Conservation (phyloP, 2,113 vertebrate species). For the Dascyllus trimaculatus region DNA sequence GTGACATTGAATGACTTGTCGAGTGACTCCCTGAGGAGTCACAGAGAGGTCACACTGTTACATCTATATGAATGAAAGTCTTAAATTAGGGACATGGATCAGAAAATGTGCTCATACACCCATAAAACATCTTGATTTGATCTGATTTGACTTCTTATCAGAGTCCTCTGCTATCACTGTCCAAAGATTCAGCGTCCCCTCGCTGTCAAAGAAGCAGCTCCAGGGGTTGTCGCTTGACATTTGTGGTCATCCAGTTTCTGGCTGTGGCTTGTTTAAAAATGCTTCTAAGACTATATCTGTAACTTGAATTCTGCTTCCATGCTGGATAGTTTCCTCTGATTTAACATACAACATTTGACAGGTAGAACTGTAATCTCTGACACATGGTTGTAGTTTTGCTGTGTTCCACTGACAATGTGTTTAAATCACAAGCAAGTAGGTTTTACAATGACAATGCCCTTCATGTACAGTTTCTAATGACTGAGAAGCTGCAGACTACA, state of each 20-base stretch:
- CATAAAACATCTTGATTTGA: neutral
- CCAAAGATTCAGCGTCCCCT: neutral
- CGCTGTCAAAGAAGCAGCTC: conserved; percentile 3
- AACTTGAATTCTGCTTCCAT: conserved; percentile 25
- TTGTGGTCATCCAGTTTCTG: neutral
- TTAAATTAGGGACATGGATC: conserved; percentile 5
- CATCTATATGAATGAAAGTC: conserved; percentile 5
- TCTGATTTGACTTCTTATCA: no score
- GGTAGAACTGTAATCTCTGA: conserved; percentile 30
- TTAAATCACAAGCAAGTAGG: conserved; percentile 47
- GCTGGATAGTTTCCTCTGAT: conserved; percentile 33
- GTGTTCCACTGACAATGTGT: conserved; percentile 13
- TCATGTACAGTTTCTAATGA: conserved; percentile 8
- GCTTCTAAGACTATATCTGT: neutral
- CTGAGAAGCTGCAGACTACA: conserved; percentile 45
- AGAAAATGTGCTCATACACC: conserved; percentile 20
- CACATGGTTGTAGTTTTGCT: conserved; percentile 11
- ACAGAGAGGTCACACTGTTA: neutral
- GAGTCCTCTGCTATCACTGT: no score
- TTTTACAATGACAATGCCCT: conserved; percentile 23
- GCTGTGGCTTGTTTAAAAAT: neutral
- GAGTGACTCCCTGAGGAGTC: conserved; percentile 24
- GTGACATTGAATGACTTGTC: neutral
- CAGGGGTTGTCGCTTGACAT: neutral
- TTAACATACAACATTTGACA: conserved; percentile 34